Percentiles rank a stretch among this genome's conserved stretches.
phyloP scores from a whole-genome alignment of 2,888 invertebrate genomes.

The Synergus laeviventris region DNA sequence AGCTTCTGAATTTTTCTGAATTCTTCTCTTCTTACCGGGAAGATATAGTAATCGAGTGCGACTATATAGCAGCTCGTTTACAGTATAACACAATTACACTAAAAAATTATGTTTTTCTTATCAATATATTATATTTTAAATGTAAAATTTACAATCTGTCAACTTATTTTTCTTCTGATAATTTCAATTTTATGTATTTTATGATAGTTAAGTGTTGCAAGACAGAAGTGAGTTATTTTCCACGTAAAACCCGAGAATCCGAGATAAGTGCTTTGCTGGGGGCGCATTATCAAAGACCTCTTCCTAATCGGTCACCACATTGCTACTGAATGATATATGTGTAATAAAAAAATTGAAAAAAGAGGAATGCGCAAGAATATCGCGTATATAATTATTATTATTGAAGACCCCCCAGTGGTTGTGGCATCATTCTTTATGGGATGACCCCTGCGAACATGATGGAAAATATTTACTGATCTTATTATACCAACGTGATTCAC shows the following conservation, averaged over 20 bases:
- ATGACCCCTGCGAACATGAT: conserved; percentile 10
- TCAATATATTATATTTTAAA: too few relatives aligned
- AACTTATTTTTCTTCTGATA: not conserved
- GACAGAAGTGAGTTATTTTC: conserved; percentile 17
- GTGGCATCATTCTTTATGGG: not conserved
- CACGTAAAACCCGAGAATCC: conserved; percentile 5
- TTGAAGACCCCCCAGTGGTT: conserved; percentile 25
- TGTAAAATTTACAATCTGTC: not conserved
- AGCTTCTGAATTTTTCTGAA: too few relatives aligned
- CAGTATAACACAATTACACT: too few relatives aligned
- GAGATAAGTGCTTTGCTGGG: conserved; percentile 37
- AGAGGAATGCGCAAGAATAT: conserved; percentile 18
- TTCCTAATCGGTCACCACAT: conserved; percentile 15
- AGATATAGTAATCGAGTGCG: too few relatives aligned
- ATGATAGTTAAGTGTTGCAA: not conserved
- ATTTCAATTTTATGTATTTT: not conserved
- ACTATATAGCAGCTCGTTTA: too few relatives aligned
- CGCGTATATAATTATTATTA: conserved; percentile 28
- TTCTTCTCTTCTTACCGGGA: too few relatives aligned
- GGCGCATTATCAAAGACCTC: conserved; percentile 16
- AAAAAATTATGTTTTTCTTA: too few relatives aligned
- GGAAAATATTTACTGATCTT: conserved; percentile 6
- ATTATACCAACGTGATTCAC: not conserved
- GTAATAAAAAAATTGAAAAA: not conserved
- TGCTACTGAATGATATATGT: not conserved